A percentile compares a stretch with the other conserved stretches of the same genome.
These are phyloP conservation scores for Hetaerina americana DNA, from an alignment of 1,140 invertebrate genomes.

Conservation along the genomic window DNA sequence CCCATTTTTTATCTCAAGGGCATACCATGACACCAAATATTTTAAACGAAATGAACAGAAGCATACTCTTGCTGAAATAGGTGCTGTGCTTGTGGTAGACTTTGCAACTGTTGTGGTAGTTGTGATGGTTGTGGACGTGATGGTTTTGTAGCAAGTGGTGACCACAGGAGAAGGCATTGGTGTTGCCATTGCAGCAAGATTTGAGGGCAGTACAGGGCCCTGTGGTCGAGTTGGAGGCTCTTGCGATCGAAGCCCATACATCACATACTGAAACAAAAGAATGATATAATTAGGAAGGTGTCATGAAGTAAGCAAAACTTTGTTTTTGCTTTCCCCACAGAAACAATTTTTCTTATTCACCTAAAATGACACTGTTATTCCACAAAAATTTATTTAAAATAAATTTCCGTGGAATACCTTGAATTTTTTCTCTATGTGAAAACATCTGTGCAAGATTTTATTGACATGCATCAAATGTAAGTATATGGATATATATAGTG, in stretches of 20 bases:
- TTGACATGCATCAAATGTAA: no score
- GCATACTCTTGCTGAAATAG: conserved; percentile 27
- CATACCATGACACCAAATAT: no score
- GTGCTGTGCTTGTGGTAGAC: conserved; percentile 29
- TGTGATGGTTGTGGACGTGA: conserved; percentile 20
- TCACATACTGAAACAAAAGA: conserved; percentile 51
- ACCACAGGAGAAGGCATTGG: conserved; percentile 16
- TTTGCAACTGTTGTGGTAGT: conserved; percentile 30
- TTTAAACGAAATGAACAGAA: conserved; percentile 3
- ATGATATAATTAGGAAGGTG: neutral
- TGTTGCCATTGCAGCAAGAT: conserved; percentile 42
- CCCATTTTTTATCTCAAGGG: no score
- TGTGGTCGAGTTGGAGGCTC: conserved; percentile 74
- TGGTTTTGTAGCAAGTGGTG: conserved; percentile 15
- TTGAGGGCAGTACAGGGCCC: conserved; percentile 52
- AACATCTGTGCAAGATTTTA: no score
- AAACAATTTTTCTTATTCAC: no score
- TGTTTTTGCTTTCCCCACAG: no score
- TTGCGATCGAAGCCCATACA: conserved; percentile 71
- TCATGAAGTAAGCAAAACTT: no score
- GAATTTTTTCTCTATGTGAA: no score
- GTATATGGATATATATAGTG: no score
- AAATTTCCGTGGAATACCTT: no score
- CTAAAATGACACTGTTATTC: no score
- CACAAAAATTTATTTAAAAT: no score